Conservation (phyloP, 1,140 invertebrate genomes). For the Phocides pigmalion region DNA sequence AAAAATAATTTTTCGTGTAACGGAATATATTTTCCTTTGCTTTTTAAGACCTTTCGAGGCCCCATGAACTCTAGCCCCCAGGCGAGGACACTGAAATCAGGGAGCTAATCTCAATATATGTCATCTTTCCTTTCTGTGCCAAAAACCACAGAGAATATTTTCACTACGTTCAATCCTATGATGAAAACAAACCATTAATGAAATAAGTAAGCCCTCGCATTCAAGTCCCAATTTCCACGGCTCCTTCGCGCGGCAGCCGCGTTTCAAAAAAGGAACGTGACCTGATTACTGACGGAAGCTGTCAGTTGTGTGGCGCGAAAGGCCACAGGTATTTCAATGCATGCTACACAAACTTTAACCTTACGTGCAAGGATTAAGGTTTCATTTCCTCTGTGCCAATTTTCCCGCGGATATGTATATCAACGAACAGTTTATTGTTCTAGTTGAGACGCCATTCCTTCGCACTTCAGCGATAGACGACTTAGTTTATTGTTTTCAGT, state of each 20-base stretch:
- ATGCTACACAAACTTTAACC: conserved; percentile 38
- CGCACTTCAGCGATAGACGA: conserved; percentile 56
- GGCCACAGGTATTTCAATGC: conserved; percentile 53
- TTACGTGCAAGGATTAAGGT: conserved; percentile 39
- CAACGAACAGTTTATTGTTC: conserved; percentile 59
- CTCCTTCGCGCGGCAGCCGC: conserved; percentile 56
- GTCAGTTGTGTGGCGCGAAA: conserved; percentile 66
- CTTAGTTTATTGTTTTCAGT: conserved; percentile 67
- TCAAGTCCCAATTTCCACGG: conserved; percentile 57
- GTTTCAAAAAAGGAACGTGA: conserved; percentile 79
- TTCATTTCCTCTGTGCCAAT: conserved; percentile 39
- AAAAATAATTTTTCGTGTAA: too few relatives aligned
- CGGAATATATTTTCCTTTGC: too few relatives aligned
- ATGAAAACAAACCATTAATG: conserved; percentile 32
- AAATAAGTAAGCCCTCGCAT: conserved; percentile 50
- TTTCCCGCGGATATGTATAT: conserved; percentile 41
- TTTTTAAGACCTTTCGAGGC: too few relatives aligned
- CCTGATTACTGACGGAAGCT: conserved; percentile 81
- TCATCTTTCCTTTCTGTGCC: not conserved
- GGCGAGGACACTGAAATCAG: too few relatives aligned
- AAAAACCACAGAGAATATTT: too few relatives aligned
- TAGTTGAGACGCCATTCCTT: conserved; percentile 52
- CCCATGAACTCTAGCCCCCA: too few relatives aligned
- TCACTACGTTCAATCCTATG: too few relatives aligned
- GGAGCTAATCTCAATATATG: too few relatives aligned